phyloP scores from a whole-genome alignment of 2,888 invertebrate genomes.

The Andrena camellia region DNA sequence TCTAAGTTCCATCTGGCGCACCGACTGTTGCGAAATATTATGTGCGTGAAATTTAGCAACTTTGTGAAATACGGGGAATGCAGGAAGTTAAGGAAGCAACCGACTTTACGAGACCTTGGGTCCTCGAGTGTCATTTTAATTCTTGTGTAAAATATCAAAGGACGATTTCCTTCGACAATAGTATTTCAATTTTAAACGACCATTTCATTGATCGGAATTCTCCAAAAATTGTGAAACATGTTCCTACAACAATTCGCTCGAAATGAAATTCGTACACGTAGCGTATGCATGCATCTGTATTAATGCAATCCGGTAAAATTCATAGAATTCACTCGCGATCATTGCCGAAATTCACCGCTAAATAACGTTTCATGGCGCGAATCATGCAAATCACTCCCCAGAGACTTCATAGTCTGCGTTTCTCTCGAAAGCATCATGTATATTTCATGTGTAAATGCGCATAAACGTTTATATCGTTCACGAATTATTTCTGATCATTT shows the following conservation, averaged over 20 bases:
- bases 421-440: constrained; percentile 26
- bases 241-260: neutral
- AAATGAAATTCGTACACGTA: neutral
- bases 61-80: neutral
- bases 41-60: constrained; percentile 32
- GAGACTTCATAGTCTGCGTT: constrained; percentile 37
- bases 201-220: no score
- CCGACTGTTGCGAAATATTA: constrained; percentile 24
- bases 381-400: constrained; percentile 50
- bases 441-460: constrained; percentile 44
- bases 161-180: neutral
- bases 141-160: neutral
- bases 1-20: constrained; percentile 28
- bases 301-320: constrained; percentile 20
- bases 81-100: constrained; percentile 8
- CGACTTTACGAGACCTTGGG: neutral
- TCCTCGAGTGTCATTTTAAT: neutral
- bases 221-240: neutral
- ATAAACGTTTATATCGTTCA: constrained; percentile 14
- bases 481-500: constrained; percentile 7
- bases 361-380: constrained; percentile 48
- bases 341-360: constrained; percentile 48
- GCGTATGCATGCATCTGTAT: constrained; percentile 7
- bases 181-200: neutral
- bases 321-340: constrained; percentile 40